phyloP scores from a whole-genome alignment of 2,797 vertebrate species.

The Diplodus puntazzo region DNA sequence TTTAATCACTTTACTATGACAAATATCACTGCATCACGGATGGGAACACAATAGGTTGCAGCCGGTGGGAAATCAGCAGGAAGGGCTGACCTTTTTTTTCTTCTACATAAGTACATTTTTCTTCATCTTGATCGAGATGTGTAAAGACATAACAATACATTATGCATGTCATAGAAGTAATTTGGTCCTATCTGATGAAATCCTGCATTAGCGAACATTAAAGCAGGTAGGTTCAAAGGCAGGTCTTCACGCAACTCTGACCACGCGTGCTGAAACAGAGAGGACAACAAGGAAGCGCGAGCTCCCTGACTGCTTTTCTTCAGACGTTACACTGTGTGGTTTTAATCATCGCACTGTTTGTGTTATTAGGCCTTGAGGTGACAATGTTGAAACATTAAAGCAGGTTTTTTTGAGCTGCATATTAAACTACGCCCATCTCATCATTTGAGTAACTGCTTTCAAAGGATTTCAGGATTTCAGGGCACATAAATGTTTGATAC shows the following conservation, averaged over 20 bases:
- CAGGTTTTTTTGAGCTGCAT: slow-evolving; percentile 44
- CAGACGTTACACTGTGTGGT: slow-evolving; percentile 12
- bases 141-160: slow-evolving; percentile 74
- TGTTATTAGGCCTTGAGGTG: slow-evolving; percentile 36
- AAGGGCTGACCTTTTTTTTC: slow-evolving; percentile 49
- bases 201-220: slow-evolving; percentile 68
- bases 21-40: slow-evolving; percentile 10
- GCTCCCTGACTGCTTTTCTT: slow-evolving; percentile 12
- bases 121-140: slow-evolving; percentile 70
- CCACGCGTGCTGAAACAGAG: slow-evolving; percentile 53
- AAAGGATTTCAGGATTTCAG: slow-evolving; percentile 62
- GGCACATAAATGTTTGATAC: slow-evolving; percentile 75
- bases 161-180: slow-evolving; percentile 73
- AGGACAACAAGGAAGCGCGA: slow-evolving; percentile 45
- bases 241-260: slow-evolving; percentile 60
- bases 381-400: slow-evolving; percentile 56
- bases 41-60: slow-evolving; percentile 36
- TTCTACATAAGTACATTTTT: slow-evolving; percentile 48
- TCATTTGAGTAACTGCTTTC: slow-evolving; percentile 58
- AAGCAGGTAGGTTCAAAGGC: slow-evolving; percentile 66
- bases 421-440: slow-evolving; percentile 32
- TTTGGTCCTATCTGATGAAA: slow-evolving; percentile 73
- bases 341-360: slow-evolving; percentile 47
- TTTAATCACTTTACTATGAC: slow-evolving; percentile 12
- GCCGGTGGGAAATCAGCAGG: slow-evolving; percentile 28